These are phyloP conservation scores for Mesaphorura yosii DNA, from an alignment of 1,140 invertebrate genomes.

Conservation along the genomic window DNA sequence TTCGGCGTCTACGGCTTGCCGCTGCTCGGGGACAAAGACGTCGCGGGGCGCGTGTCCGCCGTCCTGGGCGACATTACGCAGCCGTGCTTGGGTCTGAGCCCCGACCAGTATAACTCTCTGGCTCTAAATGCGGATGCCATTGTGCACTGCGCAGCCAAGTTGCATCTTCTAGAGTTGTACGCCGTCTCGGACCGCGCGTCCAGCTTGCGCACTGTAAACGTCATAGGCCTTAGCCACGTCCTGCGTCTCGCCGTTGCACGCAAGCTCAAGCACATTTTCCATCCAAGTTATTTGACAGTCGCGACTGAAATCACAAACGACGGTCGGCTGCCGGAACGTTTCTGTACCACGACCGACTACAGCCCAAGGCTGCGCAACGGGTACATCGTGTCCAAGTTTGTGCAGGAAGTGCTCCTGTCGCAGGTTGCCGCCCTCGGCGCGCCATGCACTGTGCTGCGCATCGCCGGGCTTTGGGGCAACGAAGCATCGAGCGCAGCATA, in stretches of 20 bases:
- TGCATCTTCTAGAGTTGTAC: neutral
- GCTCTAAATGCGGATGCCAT: conserved; percentile 4
- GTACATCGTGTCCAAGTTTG: conserved; percentile 1
- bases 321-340: neutral
- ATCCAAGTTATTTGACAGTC: neutral
- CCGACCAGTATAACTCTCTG: neutral
- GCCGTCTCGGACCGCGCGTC: neutral
- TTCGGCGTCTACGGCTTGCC: neutral
- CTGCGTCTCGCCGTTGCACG: neutral
- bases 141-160: conserved; percentile 5
- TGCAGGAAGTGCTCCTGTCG: neutral
- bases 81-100: neutral
- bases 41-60: neutral
- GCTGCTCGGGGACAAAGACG: neutral
- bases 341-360: neutral
- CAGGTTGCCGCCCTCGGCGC: neutral
- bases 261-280: neutral
- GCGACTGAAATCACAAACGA: neutral
- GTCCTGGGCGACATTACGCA: conserved; percentile 5
- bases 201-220: neutral
- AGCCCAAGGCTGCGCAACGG: neutral
- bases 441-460: neutral
- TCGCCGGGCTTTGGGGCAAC: conserved; percentile 1
- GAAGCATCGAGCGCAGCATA: no score
- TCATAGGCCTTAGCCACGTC: neutral